phyloP scores from a whole-genome alignment of 2,797 vertebrate species.

The Chiroxiphia lanceolata region DNA sequence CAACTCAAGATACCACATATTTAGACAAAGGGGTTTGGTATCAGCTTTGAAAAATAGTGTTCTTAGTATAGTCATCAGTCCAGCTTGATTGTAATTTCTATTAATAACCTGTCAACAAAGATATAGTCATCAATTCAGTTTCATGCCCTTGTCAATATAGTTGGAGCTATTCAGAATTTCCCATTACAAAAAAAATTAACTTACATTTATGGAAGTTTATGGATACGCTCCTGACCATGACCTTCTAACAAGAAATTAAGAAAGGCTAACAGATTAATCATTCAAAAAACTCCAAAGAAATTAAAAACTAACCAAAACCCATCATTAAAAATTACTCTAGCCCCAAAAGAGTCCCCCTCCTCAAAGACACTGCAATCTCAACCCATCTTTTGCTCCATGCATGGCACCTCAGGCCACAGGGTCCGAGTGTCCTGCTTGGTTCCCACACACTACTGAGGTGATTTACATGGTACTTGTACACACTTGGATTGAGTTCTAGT shows the following conservation, averaged over 20 bases:
- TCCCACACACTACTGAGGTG: not conserved
- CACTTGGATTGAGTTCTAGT: not conserved
- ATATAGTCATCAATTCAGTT: not conserved
- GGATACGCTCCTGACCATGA: not conserved
- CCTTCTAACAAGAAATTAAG: not conserved
- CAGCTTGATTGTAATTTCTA: not conserved
- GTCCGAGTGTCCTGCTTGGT: accelerated
- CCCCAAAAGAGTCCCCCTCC: no score
- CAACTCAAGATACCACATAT: not conserved
- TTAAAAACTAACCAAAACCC: not conserved
- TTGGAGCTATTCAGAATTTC: not conserved
- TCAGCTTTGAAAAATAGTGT: not conserved
- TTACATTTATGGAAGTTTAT: not conserved
- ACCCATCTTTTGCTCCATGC: accelerated
- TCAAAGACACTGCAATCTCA: not conserved
- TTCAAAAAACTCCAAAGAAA: not conserved
- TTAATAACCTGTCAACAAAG: not conserved
- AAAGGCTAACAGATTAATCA: not conserved
- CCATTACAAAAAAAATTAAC: not conserved
- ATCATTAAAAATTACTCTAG: not conserved
- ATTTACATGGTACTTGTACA: not conserved
- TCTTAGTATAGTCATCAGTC: accelerated
- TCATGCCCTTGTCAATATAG: not conserved
- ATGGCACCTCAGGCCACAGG: not conserved
- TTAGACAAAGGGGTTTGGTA: not conserved